These are phyloP conservation scores for Poecile atricapillus DNA, from an alignment of 2,113 vertebrate genomes.

Conservation along the genomic window DNA sequence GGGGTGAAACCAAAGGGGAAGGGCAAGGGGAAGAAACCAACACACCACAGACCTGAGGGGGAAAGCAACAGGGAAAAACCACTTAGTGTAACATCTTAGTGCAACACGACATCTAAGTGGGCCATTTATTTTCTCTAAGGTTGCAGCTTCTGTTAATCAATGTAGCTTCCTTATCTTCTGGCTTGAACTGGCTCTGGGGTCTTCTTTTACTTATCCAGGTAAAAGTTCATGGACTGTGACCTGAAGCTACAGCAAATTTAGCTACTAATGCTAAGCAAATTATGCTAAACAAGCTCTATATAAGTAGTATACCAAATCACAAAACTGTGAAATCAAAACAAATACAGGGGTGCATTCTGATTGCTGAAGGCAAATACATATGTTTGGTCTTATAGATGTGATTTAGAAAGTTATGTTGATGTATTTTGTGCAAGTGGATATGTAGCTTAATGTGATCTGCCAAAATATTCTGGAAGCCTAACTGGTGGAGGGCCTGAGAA, in stretches of 20 bases:
- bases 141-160: neutral
- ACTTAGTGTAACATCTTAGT: too few relatives aligned
- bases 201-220: neutral
- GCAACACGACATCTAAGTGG: too few relatives aligned
- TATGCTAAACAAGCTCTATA: neutral
- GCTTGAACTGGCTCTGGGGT: neutral
- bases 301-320: neutral
- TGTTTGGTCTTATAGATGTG: neutral
- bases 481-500: neutral
- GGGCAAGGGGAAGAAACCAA: too few relatives aligned
- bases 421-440: neutral
- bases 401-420: neutral
- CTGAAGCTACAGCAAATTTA: neutral
- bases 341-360: neutral
- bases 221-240: neutral
- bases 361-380: neutral
- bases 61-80: too few relatives aligned
- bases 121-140: neutral
- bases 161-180: neutral
- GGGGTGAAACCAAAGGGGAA: too few relatives aligned
- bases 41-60: too few relatives aligned
- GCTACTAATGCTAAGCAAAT: neutral
- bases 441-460: neutral
- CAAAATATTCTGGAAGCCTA: neutral
- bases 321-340: neutral